A percentile compares a stretch with the other conserved stretches of the same genome.
Conservation (phyloP, 2,113 vertebrate genomes). For the Vicugna pacos region DNA sequence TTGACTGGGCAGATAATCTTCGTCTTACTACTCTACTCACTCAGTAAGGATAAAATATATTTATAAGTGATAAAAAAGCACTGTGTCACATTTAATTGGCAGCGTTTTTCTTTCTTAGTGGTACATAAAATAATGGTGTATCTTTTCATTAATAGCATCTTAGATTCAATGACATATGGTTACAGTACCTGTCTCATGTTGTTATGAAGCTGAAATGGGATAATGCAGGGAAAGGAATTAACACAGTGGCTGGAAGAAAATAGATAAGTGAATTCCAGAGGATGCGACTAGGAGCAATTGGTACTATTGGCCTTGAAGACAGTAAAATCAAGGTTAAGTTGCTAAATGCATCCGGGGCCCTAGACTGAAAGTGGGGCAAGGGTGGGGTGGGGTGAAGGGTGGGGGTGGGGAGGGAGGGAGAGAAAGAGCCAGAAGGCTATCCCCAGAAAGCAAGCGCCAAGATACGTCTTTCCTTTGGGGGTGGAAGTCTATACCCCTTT, state of each 20-base stretch:
- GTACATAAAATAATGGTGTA: not conserved
- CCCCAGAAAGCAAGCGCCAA: slow-evolving; percentile 12
- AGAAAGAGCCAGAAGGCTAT: not conserved
- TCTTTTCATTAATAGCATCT: not conserved
- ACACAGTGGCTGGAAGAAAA: not conserved
- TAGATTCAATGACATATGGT: slow-evolving; percentile 6
- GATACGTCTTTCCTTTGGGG: not conserved
- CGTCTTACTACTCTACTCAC: not conserved
- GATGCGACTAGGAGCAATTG: not conserved
- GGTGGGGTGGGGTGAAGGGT: too few relatives aligned
- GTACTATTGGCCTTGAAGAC: not conserved
- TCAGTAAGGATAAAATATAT: slow-evolving; percentile 20
- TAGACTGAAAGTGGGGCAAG: not conserved
- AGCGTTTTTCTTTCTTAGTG: slow-evolving; percentile 54
- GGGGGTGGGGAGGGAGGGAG: too few relatives aligned
- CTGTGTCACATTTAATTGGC: not conserved
- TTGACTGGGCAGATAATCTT: not conserved
- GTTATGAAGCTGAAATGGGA: not conserved
- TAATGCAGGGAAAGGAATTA: not conserved
- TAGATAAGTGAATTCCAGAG: slow-evolving; percentile 6
- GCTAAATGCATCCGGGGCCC: not conserved
- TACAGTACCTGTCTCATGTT: not conserved
- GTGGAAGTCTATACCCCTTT: not conserved
- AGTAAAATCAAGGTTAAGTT: slow-evolving; percentile 1
- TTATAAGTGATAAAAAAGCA: slow-evolving; percentile 37